Evolutionary conservation across 2,797 vertebrate genomes (phyloP), one percentile per base, ranked within the genome.

Genomic region (Falco cherrug): DNA sequence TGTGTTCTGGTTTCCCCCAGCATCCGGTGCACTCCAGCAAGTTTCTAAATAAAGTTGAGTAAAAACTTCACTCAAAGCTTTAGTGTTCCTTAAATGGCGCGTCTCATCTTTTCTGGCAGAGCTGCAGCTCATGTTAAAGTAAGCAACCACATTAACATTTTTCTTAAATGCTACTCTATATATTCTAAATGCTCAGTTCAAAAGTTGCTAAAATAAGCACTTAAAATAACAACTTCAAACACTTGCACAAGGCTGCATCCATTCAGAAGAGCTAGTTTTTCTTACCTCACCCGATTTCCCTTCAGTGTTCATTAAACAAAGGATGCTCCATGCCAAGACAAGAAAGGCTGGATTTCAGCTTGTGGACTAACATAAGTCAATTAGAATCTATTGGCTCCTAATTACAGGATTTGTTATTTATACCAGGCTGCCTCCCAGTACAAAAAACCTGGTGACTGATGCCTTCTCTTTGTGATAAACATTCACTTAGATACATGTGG

Each of bases 1-100:
- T 88, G 90, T 95, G 87, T 94, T 94, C 91, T 96, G 93, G 84
- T 94, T 97, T 94, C 82, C 89, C 87, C 94, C 88, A 81, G 92
- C 91, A 93, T 91, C 90, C 89, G 84, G 89, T 79, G 95, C 85
- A 50, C 90, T 94, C 85, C 75, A 92, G 89, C 86, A 88, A 84
- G 93, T 87, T 95, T 82, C 93, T 96, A 97, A 97, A 96, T 94
- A 53, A 94, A 94, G 82, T 53, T 16, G 59, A 92, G 87, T 12
- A 67, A 80, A 83, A 87, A 45, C 91, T 90, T 29, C 53, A 11
- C 74, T 95, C 85, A 22, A 15, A 84, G 74, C 85, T 73, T 39
- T 25, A 45, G 63, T 54, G 70, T 80, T 82, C 89, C 71, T 86
- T 64, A 96, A 95, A 96, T 79, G 85, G 87, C 82, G 61, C 11